phyloP scores from a whole-genome alignment of 2,888 invertebrate genomes.

The Spialia ferax region DNA sequence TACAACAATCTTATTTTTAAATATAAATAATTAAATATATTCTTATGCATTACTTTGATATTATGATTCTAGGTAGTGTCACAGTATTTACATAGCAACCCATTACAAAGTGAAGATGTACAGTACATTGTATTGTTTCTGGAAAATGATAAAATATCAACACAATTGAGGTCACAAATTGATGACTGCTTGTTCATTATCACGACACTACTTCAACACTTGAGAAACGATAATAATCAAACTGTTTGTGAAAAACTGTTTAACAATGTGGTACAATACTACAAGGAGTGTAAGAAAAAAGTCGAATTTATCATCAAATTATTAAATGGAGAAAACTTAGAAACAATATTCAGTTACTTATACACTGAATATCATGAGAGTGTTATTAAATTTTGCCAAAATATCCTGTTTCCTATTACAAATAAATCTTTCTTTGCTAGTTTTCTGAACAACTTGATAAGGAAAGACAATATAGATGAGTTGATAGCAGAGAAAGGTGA shows the following conservation, averaged over 20 bases:
- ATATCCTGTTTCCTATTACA: slow-evolving; percentile 68
- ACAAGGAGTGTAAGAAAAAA: slow-evolving; percentile 75
- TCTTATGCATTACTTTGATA: slow-evolving; percentile 42
- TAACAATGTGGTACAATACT: slow-evolving; percentile 63
- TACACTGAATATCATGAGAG: slow-evolving; percentile 59
- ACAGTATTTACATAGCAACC: slow-evolving; percentile 64
- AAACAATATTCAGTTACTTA: slow-evolving; percentile 70
- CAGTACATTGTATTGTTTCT: slow-evolving; percentile 63
- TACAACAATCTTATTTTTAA: too few species aligned
- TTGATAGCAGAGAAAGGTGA: slow-evolving; percentile 76
- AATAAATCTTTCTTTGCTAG: slow-evolving; percentile 70
- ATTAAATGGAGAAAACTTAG: slow-evolving; percentile 67
- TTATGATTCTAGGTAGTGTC: slow-evolving; percentile 68
- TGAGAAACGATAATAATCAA: slow-evolving; percentile 53
- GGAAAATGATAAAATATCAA: slow-evolving; percentile 67
- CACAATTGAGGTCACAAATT: slow-evolving; percentile 61
- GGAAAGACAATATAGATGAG: slow-evolving; percentile 71
- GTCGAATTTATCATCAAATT: slow-evolving; percentile 72
- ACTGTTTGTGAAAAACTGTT: slow-evolving; percentile 58
- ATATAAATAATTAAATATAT: too few species aligned
- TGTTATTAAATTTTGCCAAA: slow-evolving; percentile 64
- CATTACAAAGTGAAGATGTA: slow-evolving; percentile 59
- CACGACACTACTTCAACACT: slow-evolving; percentile 62
- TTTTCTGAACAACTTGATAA: slow-evolving; percentile 70
- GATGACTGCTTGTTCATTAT: slow-evolving; percentile 66